Evolutionary conservation across 1,140 invertebrate species (phyloP).

Genomic region (Lordiphosa clarofinis): DNA sequence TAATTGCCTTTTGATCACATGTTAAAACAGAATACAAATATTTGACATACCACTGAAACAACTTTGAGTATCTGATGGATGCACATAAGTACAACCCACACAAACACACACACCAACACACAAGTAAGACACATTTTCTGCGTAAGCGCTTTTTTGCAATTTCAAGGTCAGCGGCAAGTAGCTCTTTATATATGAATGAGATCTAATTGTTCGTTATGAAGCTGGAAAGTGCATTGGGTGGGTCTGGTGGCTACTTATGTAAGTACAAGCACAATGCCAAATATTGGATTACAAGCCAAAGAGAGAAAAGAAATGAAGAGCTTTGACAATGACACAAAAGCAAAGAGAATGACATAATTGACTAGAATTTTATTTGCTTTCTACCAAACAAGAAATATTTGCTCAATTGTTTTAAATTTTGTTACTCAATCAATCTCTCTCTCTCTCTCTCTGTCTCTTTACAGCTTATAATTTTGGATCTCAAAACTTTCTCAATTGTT

Average conservation of each 20-base stretch:
- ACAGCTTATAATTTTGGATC: no score
- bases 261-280: constrained; percentile 45
- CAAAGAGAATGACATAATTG: constrained; percentile 24
- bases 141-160: constrained; percentile 47
- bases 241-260: constrained; percentile 28
- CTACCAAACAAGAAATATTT: constrained; percentile 13
- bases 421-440: constrained; percentile 9
- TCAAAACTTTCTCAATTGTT: constrained; percentile 36
- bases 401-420: constrained; percentile 18
- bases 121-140: constrained; percentile 29
- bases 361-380: no score
- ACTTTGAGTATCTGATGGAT: constrained; percentile 23
- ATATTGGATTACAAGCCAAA: constrained; percentile 42
- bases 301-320: constrained; percentile 4
- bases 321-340: constrained; percentile 36
- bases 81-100: constrained; percentile 3
- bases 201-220: constrained; percentile 70
- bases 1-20: constrained; percentile 53
- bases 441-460: no score
- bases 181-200: constrained; percentile 71
- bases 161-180: constrained; percentile 66
- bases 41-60: constrained; percentile 22
- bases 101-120: constrained; percentile 5
- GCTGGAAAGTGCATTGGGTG: constrained; percentile 24
- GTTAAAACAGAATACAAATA: constrained; percentile 39